Evolutionary conservation across 2,113 vertebrate species (phyloP), one percentile per base, ranked within the genome.

Genomic region (zebrafish (Danio rerio)): DNA sequence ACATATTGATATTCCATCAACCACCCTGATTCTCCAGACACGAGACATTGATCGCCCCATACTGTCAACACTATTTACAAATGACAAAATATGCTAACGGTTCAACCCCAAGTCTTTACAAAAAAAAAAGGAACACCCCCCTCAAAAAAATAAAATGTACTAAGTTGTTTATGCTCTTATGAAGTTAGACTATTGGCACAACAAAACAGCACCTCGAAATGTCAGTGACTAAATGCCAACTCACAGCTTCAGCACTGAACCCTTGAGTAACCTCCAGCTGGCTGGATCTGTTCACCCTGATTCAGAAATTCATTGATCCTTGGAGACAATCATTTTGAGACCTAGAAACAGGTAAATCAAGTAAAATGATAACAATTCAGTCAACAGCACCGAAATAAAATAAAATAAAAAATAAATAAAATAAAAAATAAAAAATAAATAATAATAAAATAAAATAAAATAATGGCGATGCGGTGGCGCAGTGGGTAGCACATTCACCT

Each of bases 161-260:
- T 73, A 71, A 82, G 69, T 84, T 83, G 31, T 31, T 31, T 40
- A 13, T 55, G 65, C 49, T 74, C 71, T 66, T 82, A 72, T 59
- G 82, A 87, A 49, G 65, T 70, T 52, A 81, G 73, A 81, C 73
- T 63, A 65, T 42, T 58, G 42, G 68, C 74, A 66, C 43, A 43
- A 81, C 42, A 50, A 85, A 85, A 83, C 78, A 78, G 68, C 81
- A 85, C 75, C 59, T 55, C 62, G 31, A 87, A 87, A 87, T 87
- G 86, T 81, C 86, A 87, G 70, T 16, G 50, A 58, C 65, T 85
- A 83, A 87, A 83, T 87, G 78, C 81, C 86, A 85, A 7, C 42
- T 13, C 40, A 68, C 56, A 58, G 11, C n/a, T 49, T 21, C 7
- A 76, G 10, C n/a, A 45, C 12, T 59, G 42, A 76, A 58, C 42